Evolutionary conservation across 2,888 invertebrate genomes (phyloP).

Genomic region (Drosophila fulvimacula): DNA sequence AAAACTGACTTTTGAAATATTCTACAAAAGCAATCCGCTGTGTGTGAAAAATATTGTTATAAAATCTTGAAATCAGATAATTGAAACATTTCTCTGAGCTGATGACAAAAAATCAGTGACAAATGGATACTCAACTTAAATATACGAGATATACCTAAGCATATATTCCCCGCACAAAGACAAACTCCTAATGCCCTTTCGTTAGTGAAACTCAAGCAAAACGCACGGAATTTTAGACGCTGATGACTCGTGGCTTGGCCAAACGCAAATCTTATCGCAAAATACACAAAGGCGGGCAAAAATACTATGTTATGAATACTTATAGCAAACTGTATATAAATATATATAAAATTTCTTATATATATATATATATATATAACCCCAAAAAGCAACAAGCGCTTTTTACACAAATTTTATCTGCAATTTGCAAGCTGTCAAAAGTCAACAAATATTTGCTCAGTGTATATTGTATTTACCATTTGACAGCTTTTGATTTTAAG

Average conservation of each 20-base stretch:
- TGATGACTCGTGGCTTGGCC: slow-evolving; percentile 37
- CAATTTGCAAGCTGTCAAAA: slow-evolving; percentile 34
- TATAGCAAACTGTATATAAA: neutral
- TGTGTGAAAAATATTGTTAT: neutral
- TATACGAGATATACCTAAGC: neutral
- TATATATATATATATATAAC: neutral
- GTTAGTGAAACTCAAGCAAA: neutral
- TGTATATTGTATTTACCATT: slow-evolving; percentile 5
- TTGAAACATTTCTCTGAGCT: too few species aligned
- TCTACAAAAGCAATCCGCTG: too few species aligned
- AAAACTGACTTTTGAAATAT: too few species aligned
- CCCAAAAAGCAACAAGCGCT: neutral
- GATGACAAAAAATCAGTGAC: too few species aligned
- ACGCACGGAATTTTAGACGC: slow-evolving; percentile 8
- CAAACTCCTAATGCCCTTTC: neutral
- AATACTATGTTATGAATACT: slow-evolving; percentile 3
- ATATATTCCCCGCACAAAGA: too few species aligned
- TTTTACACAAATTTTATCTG: slow-evolving; percentile 57
- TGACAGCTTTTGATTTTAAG: slow-evolving; percentile 5
- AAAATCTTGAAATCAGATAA: neutral
- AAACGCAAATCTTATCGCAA: slow-evolving; percentile 52
- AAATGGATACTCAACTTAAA: neutral
- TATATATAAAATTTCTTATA: neutral
- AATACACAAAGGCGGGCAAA: slow-evolving; percentile 33
- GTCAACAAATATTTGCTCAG: slow-evolving; percentile 11